Conservation (phyloP, 2,113 vertebrate genomes). For the Paraplagusia blochii region DNA sequence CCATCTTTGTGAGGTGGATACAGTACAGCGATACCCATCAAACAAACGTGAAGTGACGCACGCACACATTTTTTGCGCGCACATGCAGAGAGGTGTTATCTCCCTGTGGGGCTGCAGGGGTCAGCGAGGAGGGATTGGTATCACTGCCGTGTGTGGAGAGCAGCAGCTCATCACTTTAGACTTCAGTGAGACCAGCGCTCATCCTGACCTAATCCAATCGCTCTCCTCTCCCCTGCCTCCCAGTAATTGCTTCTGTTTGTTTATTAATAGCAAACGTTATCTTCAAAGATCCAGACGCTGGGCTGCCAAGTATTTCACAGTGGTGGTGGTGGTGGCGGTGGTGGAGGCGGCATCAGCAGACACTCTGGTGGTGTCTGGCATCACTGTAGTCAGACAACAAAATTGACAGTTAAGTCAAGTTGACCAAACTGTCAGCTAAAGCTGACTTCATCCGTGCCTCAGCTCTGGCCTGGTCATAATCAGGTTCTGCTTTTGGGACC, state of each 20-base stretch:
- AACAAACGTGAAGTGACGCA: neutral
- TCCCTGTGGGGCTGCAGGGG: slow-evolving; percentile 52
- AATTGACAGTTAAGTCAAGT: slow-evolving; percentile 58
- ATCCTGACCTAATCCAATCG: slow-evolving; percentile 74
- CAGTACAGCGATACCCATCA: neutral
- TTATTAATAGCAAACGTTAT: slow-evolving; percentile 80
- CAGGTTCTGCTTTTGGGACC: too few species aligned
- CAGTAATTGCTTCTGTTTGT: slow-evolving; percentile 80
- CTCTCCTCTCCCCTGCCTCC: slow-evolving; percentile 62
- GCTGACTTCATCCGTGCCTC: slow-evolving; percentile 12
- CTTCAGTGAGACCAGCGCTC: slow-evolving; percentile 66
- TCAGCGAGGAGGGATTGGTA: slow-evolving; percentile 66
- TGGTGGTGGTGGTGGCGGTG: neutral
- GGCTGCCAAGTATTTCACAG: slow-evolving; percentile 63
- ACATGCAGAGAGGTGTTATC: slow-evolving; percentile 51
- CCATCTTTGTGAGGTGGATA: too few species aligned
- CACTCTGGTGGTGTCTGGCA: slow-evolving; percentile 19
- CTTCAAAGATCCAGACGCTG: slow-evolving; percentile 81
- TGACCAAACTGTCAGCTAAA: too few species aligned
- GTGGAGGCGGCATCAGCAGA: neutral
- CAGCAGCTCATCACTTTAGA: slow-evolving; percentile 71
- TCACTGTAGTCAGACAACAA: slow-evolving; percentile 59
- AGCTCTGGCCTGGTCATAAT: slow-evolving; percentile 25
- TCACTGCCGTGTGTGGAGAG: slow-evolving; percentile 69
- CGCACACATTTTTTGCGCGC: slow-evolving; percentile 8